Conservation (phyloP, 2,797 vertebrate species). For the Sebastes kiyomatsui region DNA sequence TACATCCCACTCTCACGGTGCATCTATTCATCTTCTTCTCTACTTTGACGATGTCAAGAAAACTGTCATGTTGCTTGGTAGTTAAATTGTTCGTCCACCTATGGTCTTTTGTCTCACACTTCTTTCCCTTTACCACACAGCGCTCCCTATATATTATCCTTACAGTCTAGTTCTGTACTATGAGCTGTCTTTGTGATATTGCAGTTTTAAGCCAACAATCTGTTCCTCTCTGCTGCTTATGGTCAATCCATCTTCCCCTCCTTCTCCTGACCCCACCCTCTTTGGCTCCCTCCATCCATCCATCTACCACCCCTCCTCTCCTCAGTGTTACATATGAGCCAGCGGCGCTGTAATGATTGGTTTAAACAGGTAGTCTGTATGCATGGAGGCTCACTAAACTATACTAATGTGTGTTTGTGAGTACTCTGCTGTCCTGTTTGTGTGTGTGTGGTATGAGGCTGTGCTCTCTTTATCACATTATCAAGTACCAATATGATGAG, state of each 20-base stretch:
- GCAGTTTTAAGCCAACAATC: conserved; percentile 7
- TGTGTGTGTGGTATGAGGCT: conserved; percentile 5
- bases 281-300: conserved; percentile 24
- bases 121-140: neutral
- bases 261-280: conserved; percentile 15
- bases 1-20: neutral
- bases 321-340: conserved; percentile 54
- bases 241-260: conserved; percentile 27
- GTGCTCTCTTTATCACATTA: conserved; percentile 32
- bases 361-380: conserved; percentile 78
- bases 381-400: conserved; percentile 62
- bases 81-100: neutral
- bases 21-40: conserved; percentile 1
- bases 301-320: conserved; percentile 29
- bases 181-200: conserved; percentile 6
- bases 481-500: conserved; percentile 20
- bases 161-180: neutral
- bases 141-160: neutral
- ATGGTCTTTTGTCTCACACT: neutral
- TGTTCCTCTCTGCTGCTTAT: conserved; percentile 8
- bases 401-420: conserved; percentile 55
- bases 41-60: neutral
- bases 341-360: conserved; percentile 50
- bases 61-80: neutral
- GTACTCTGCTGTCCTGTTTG: conserved; percentile 10